These are phyloP conservation scores for Trematocara zebra DNA, from an alignment of 2,113 vertebrate genomes.

Conservation along the genomic window DNA sequence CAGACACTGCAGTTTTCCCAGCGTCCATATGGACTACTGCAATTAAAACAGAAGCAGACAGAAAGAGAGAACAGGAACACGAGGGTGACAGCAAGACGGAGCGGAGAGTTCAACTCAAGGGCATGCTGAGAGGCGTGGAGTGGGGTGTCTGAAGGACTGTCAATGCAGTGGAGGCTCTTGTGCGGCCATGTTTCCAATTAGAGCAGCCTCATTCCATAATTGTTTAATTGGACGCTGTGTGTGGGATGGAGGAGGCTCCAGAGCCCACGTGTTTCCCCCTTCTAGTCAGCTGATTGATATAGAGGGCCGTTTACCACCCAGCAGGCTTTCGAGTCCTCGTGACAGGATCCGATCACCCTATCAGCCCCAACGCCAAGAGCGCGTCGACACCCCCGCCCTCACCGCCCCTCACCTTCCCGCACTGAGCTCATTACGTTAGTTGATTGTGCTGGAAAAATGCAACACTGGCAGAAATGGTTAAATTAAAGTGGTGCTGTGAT, in stretches of 20 bases:
- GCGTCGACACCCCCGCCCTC: neutral
- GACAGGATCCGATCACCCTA: constrained; percentile 14
- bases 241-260: constrained; percentile 32
- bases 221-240: constrained; percentile 50
- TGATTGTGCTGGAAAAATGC: constrained; percentile 22
- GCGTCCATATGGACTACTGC: constrained; percentile 44
- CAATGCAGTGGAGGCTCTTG: constrained; percentile 11
- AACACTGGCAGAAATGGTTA: constrained; percentile 29
- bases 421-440: constrained; percentile 22
- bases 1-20: constrained; percentile 62
- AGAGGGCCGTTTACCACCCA: constrained; percentile 1
- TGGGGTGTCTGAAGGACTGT: constrained; percentile 2
- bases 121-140: constrained; percentile 17
- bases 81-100: neutral
- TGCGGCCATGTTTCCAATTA: constrained; percentile 26
- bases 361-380: neutral
- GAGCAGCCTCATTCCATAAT: constrained; percentile 27
- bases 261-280: neutral
- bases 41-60: constrained; percentile 45
- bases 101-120: constrained; percentile 62
- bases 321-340: neutral
- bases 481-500: constrained; percentile 18
- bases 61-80: neutral
- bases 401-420: neutral
- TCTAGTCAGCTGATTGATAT: constrained; percentile 19